Percentiles rank a stretch among this genome's conserved stretches.
Evolutionary conservation across 2,113 vertebrate genomes (phyloP).

Genomic region (Platichthys stellatus): DNA sequence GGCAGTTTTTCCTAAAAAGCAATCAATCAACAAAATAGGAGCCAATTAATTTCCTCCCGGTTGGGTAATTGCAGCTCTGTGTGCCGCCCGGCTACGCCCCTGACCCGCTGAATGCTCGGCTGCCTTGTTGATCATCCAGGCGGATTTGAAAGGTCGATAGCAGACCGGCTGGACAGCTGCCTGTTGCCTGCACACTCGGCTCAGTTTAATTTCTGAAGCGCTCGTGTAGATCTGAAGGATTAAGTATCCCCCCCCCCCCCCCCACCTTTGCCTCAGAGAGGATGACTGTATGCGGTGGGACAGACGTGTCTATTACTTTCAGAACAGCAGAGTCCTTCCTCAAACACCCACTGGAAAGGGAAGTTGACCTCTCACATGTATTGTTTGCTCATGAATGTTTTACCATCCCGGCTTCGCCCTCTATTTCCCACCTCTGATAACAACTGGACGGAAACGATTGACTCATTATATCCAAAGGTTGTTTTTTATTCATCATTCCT

Average conservation of each 20-base stretch:
- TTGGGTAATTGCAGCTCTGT: background rate
- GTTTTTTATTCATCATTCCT: background rate
- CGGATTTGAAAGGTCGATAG: conserved; percentile 42
- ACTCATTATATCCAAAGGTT: background rate
- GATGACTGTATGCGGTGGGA: conserved; percentile 2
- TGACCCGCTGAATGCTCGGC: conserved; percentile 16
- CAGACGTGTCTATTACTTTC: background rate
- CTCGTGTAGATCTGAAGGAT: conserved; percentile 36
- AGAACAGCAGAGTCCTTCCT: background rate
- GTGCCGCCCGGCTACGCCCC: background rate
- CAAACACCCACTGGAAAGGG: background rate
- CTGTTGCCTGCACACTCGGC: conserved; percentile 7
- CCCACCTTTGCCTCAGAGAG: conserved; percentile 12
- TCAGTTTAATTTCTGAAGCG: conserved; percentile 43
- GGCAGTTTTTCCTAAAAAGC: background rate
- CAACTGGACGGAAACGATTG: no score
- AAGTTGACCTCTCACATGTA: background rate
- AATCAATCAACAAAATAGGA: background rate
- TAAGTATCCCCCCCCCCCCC: conserved; percentile 34
- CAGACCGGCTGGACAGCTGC: conserved; percentile 22
- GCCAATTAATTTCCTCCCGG: background rate
- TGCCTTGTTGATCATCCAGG: conserved; percentile 30
- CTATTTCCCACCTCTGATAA: background rate
- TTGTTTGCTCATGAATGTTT: conserved; percentile 4
- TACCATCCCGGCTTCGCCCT: background rate